Conservation (phyloP, 64 coral and sea anemone species). For the Actinia equina region DNA sequence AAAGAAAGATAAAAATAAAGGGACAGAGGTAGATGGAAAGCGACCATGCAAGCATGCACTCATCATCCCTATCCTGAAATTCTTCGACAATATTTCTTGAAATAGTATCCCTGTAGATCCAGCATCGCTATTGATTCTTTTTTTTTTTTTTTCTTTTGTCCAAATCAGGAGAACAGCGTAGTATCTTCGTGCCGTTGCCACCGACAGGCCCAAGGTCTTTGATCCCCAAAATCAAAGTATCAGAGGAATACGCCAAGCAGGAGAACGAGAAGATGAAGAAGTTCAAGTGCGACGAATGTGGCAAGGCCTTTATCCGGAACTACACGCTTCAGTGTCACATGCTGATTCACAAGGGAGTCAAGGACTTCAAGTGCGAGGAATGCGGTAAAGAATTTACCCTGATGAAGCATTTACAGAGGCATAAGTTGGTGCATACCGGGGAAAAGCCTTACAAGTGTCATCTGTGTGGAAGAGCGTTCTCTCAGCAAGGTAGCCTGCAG, state of each 20-base stretch:
- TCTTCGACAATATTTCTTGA: too few relatives aligned
- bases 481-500: slow-evolving; percentile 93
- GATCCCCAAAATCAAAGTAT: slow-evolving; percentile 89
- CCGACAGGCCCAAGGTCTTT: slow-evolving; percentile 35
- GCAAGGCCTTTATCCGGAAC: slow-evolving; percentile 87
- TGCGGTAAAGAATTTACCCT: slow-evolving; percentile 89
- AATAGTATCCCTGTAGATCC: too few relatives aligned
- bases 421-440: slow-evolving; percentile 86
- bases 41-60: too few relatives aligned
- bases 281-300: slow-evolving; percentile 88
- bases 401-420: slow-evolving; percentile 75
- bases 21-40: too few relatives aligned
- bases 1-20: too few relatives aligned
- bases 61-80: too few relatives aligned
- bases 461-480: slow-evolving; percentile 87
- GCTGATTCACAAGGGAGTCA: slow-evolving; percentile 85
- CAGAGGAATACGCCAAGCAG: slow-evolving; percentile 83
- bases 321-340: slow-evolving; percentile 93
- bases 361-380: slow-evolving; percentile 79
- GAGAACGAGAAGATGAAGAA: slow-evolving; percentile 98
- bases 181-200: slow-evolving; percentile 86
- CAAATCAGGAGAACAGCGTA: slow-evolving; percentile 67
- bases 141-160: background rate
- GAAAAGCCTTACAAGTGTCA: slow-evolving; percentile 99
- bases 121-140: background rate